Percentiles rank a stretch among this genome's conserved stretches.
Evolutionary conservation across 2,113 vertebrate species (phyloP).

Genomic region (Argyrosomus japonicus): DNA sequence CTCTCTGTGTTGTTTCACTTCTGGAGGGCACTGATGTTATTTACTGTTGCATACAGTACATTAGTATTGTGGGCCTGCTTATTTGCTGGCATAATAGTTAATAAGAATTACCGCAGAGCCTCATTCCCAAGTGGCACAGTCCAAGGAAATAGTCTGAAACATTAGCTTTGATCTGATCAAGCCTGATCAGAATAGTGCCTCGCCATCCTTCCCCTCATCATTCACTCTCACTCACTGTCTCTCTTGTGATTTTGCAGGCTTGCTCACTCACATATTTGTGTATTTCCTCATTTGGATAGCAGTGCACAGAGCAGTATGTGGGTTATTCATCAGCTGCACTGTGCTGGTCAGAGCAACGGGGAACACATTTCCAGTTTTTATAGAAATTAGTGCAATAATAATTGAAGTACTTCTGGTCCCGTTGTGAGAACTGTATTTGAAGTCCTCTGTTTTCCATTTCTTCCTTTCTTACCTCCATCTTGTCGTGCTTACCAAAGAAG

Average conservation of each 20-base stretch:
- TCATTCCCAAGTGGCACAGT: constrained; percentile 33
- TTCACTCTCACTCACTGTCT: not conserved
- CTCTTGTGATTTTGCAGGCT: not conserved
- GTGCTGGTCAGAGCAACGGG: not conserved
- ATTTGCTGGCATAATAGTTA: constrained; percentile 55
- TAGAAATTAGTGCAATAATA: not conserved
- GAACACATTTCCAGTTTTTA: not conserved
- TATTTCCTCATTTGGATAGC: not conserved
- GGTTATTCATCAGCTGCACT: not conserved
- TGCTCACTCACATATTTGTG: not conserved
- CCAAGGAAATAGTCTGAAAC: constrained; percentile 66
- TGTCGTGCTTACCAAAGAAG: not conserved
- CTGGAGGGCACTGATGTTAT: constrained; percentile 44
- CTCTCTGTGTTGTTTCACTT: constrained; percentile 15
- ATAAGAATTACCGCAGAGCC: constrained; percentile 53
- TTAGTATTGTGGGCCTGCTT: constrained; percentile 53
- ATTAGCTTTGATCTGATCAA: constrained; percentile 21
- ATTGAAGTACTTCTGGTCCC: not conserved
- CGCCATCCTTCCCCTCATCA: not conserved
- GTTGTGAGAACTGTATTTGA: not conserved
- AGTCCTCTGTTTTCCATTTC: not conserved
- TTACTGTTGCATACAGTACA: constrained; percentile 43
- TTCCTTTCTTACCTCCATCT: constrained; percentile 19
- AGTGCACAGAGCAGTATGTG: not conserved
- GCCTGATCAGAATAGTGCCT: constrained; percentile 28